Base-by-base conservation (phyloP, 2,888 invertebrate genomes). In the Eurytoma californica region DNA sequence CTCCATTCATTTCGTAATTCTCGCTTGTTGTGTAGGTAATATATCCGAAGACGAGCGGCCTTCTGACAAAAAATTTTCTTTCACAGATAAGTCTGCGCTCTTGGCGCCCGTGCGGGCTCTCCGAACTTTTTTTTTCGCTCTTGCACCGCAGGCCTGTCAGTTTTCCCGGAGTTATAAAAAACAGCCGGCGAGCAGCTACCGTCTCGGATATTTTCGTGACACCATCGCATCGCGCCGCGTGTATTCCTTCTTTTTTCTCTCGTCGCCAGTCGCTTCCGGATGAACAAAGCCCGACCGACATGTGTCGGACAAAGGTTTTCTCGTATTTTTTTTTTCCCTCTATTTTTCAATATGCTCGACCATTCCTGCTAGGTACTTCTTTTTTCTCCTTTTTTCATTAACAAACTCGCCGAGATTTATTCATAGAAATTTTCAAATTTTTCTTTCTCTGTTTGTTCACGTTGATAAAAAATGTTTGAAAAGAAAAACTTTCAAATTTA, bases 161-260 rank as follows among this genome's bases (percentile, higher is more conserved):
- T 72, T 72, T 61, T 65, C 63, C 28, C 53, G 14, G 51, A 49
- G 39, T 72, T 72, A 53, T 63, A 72, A 63, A 72, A 51, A 24
- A 72, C 72, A 53, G 61, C 30, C 30, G 18, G 28, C 61, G 30
- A 24, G 24, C 72, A 39, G 53, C 53, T 61, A 51, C 20, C 39
- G 72, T 70, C 39, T 39, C 39, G 30, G 61, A 72, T 63, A 53
- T 18, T 65, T 65, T 49, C 20, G 49, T 39, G 65, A 65, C 65
- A 20, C 20, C 20, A 13, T 7, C 14, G 53, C 14, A 53, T 4
- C 53, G 3, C 16, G 53, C 14, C 53, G 14, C 53, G 53, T 4
- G 13, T 28, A 61, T 20, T 65, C 16, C 49, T 39, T 39, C 24
- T n/a, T 63, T 65, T 65, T 63, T 63, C 53, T 53, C 9, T 66